phyloP scores from a whole-genome alignment of 2,797 vertebrate species.

The Gadopsis marmoratus region DNA sequence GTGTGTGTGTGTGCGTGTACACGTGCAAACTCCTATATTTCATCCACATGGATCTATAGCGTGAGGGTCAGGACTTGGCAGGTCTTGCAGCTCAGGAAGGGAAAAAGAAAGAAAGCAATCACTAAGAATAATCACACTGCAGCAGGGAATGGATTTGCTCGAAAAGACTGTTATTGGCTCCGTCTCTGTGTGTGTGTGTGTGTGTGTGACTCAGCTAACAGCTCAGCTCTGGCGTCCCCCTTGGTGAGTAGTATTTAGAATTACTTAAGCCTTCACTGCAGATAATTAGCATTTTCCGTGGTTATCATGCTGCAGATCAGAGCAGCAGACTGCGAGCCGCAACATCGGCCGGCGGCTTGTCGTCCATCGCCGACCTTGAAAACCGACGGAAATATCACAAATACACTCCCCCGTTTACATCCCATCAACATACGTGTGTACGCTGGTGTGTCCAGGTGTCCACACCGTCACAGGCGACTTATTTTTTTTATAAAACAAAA shows the following conservation, averaged over 20 bases:
- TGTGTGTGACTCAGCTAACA: conserved; percentile 49
- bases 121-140: conserved; percentile 75
- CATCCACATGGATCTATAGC: conserved; percentile 40
- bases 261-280: conserved; percentile 68
- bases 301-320: conserved; percentile 58
- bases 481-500: background rate
- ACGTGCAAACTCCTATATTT: conserved; percentile 16
- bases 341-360: background rate
- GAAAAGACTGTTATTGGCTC: conserved; percentile 46
- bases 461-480: background rate
- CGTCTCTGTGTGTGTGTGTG: conserved; percentile 31
- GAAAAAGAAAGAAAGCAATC: conserved; percentile 53
- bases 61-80: conserved; percentile 56
- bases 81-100: conserved; percentile 38
- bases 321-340: conserved; percentile 34
- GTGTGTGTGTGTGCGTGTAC: background rate
- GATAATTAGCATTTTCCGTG: conserved; percentile 71
- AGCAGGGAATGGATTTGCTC: conserved; percentile 64
- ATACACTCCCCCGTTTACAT: background rate
- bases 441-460: background rate
- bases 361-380: conserved; percentile 46
- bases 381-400: conserved; percentile 14
- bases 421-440: background rate
- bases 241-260: conserved; percentile 61
- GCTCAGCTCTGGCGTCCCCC: conserved; percentile 48